Conservation (phyloP, 2,113 vertebrate species). For the Myodes glareolus region DNA sequence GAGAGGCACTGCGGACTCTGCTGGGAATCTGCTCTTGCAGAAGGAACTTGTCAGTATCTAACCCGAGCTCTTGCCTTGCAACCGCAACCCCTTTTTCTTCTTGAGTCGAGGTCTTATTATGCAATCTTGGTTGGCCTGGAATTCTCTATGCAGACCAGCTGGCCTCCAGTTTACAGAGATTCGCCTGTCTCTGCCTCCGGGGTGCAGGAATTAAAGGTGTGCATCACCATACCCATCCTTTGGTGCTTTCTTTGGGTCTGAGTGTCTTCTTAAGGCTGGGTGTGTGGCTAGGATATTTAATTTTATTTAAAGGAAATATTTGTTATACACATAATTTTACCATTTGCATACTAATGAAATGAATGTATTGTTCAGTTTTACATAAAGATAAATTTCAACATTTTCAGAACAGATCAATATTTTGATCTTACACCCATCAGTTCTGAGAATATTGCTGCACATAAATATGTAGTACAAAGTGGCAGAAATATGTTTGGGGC, state of each 20-base stretch:
- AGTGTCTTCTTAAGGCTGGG: not conserved
- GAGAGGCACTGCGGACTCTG: not conserved
- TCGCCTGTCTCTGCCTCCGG: not conserved
- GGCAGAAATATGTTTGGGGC: not conserved
- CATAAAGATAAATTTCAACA: not conserved
- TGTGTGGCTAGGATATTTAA: not conserved
- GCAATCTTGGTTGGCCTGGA: not conserved
- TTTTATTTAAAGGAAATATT: not conserved
- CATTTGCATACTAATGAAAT: not conserved
- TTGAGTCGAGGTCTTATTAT: not conserved
- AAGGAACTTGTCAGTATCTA: not conserved
- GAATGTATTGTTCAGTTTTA: not conserved
- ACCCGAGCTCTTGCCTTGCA: not conserved
- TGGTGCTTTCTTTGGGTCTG: not conserved
- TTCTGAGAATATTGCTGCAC: not conserved
- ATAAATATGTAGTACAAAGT: not conserved
- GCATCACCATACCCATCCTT: no score
- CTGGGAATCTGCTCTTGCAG: not conserved
- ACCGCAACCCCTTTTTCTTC: not conserved
- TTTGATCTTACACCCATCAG: not conserved
- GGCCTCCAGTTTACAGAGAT: not conserved
- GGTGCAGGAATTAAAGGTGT: not conserved
- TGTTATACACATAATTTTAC: not conserved
- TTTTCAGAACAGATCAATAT: not conserved
- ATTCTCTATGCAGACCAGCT: not conserved